A percentile compares a stretch with the other conserved stretches of the same genome.
Conservation (phyloP, 2,113 vertebrate species). For the Clarias macrocephalus region DNA sequence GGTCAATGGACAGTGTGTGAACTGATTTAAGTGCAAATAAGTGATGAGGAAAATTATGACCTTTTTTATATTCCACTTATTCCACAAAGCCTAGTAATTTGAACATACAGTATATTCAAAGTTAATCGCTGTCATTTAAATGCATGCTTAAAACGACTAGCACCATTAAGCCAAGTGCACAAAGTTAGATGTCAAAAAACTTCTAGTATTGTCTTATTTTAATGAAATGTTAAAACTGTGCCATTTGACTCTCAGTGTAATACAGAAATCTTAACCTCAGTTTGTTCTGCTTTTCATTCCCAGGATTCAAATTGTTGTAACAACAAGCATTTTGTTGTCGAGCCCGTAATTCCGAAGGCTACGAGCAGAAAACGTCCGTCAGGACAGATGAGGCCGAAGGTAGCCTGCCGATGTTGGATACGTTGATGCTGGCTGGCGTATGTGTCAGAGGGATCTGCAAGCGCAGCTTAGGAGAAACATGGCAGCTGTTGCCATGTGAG, state of each 20-base stretch:
- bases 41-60: background rate
- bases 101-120: too few species aligned
- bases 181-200: background rate
- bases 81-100: background rate
- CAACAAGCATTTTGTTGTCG: slow-evolving; percentile 66
- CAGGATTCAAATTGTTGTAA: slow-evolving; percentile 59
- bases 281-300: slow-evolving; percentile 2
- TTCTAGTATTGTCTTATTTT: background rate
- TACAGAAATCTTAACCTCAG: slow-evolving; percentile 7
- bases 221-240: background rate
- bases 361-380: slow-evolving; percentile 70
- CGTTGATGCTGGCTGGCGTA: slow-evolving; percentile 68
- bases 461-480: slow-evolving; percentile 61
- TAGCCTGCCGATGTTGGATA: slow-evolving; percentile 56
- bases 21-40: background rate
- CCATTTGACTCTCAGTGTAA: background rate
- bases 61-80: background rate
- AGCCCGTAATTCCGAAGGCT: slow-evolving; percentile 63
- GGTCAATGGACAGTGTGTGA: background rate
- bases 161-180: background rate
- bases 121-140: background rate
- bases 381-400: slow-evolving; percentile 63
- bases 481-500: slow-evolving; percentile 68
- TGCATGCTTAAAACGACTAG: background rate
- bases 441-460: slow-evolving; percentile 69